These are phyloP conservation scores for Gopherus flavomarginatus DNA, from an alignment of 2,113 vertebrate species.

Conservation along the genomic window DNA sequence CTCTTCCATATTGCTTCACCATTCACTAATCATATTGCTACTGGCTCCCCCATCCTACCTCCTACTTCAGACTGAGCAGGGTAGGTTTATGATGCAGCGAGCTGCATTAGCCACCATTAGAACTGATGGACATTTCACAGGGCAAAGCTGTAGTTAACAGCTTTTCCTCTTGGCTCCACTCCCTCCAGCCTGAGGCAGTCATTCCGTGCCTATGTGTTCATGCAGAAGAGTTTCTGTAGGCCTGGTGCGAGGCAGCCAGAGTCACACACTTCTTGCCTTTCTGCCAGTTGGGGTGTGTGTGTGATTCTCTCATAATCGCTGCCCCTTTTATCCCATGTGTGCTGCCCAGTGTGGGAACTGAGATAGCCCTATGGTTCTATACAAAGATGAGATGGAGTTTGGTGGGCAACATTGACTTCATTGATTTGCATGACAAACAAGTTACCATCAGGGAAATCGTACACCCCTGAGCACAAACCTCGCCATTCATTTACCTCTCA, in stretches of 20 bases:
- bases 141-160: neutral
- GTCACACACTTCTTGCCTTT: neutral
- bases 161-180: neutral
- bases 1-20: neutral
- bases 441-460: no score
- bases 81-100: neutral
- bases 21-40: neutral
- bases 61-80: neutral
- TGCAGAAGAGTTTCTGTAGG: neutral
- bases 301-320: neutral
- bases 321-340: neutral
- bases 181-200: neutral
- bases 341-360: neutral
- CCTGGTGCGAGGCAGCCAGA: neutral
- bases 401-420: neutral
- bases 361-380: neutral
- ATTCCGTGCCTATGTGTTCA: neutral
- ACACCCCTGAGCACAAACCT: no score
- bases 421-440: neutral
- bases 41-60: neutral
- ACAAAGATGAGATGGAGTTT: neutral
- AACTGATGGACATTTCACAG: neutral
- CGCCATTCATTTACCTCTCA: no score
- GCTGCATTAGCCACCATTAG: neutral
- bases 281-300: neutral